Percentiles rank a stretch among this genome's conserved stretches.
Evolutionary conservation across 2,797 vertebrate species (phyloP).

Genomic region (Mus spretus): DNA sequence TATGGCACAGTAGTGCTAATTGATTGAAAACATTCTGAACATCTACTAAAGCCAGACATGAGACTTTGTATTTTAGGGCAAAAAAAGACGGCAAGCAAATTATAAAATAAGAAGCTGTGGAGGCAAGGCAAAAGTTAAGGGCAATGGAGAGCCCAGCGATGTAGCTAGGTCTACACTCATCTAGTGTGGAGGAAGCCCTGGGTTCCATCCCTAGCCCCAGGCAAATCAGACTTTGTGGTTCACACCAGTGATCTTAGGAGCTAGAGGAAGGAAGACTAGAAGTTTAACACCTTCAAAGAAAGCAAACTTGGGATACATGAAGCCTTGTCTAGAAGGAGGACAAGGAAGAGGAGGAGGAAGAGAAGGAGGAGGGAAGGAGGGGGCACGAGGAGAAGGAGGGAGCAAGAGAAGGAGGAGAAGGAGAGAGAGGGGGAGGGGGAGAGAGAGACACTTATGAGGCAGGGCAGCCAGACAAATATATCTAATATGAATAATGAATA

Average conservation of each 20-base stretch:
- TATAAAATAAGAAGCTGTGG: background rate
- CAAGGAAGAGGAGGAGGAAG: background rate
- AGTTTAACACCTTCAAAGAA: background rate
- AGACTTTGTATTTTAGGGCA: background rate
- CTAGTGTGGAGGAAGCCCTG: background rate
- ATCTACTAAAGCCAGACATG: background rate
- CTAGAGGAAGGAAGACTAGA: background rate
- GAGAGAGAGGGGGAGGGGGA: background rate
- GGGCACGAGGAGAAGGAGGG: too few relatives aligned
- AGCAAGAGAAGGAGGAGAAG: background rate
- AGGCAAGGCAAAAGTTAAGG: background rate
- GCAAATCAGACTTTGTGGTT: background rate
- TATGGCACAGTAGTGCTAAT: background rate
- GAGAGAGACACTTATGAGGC: background rate
- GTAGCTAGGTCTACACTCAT: background rate
- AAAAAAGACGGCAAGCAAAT: conserved; percentile 2
- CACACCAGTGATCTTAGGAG: background rate
- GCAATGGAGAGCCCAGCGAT: background rate
- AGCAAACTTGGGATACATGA: background rate
- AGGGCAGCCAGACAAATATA: background rate
- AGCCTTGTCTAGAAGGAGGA: background rate
- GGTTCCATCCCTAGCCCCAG: background rate
- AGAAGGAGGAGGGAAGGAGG: too few relatives aligned
- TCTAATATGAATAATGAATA: conserved; percentile 36
- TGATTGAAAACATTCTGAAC: background rate